Evolutionary conservation across 2,113 vertebrate species (phyloP), one percentile per base, ranked within the genome.

Genomic region (Oryzias melastigma): DNA sequence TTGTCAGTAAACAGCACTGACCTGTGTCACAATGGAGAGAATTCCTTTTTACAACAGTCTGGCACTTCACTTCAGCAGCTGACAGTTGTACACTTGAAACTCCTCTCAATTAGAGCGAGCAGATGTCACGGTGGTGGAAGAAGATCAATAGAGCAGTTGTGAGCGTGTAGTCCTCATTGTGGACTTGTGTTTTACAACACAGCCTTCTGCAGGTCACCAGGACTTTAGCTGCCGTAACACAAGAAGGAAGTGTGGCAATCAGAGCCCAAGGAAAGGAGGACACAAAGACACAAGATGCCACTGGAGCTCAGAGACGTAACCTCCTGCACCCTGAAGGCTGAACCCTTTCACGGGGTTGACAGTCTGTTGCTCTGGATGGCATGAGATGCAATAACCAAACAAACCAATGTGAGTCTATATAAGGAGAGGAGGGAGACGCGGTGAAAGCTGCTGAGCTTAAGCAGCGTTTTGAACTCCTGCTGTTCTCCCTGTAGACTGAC

Each of bases 111-210:
- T 84, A 85, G 80, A 25, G 20, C 59, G 0, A 82, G 64, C 88
- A 90, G 88, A 90, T 89, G 88, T 78, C 82, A 48, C 58, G 58
- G 71, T 73, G 15, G 77, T 44, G 46, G 47, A 62, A 62, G 46
- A 71, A 75, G 86, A 88, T 87, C 88, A 89, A 87, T 83, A 81
- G 75, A 62, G 71, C 85, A 79, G 42, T 63, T 54, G 77, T 53
- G 77, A 75, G 81, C 75, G 71, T 73, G 78, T 73, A 65, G 47
- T 60, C 67, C 29, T 75, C 42, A 69, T 58, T 64, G 58, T 47
- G 40, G 10, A 35, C 64, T 22, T 60, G 48, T 17, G 16, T 71
- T 87, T 85, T 82, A 85, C 78, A 80, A 69, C 78, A 46, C 52
- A 7, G 52, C 29, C 68, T 44, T 16, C 53, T 67, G 16, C 41